A percentile compares a stretch with the other conserved stretches of the same genome.
These are phyloP conservation scores for Gnathonemus echidnorhynchus DNA, from an alignment of 2,113 vertebrate genomes.

Conservation along the genomic window DNA sequence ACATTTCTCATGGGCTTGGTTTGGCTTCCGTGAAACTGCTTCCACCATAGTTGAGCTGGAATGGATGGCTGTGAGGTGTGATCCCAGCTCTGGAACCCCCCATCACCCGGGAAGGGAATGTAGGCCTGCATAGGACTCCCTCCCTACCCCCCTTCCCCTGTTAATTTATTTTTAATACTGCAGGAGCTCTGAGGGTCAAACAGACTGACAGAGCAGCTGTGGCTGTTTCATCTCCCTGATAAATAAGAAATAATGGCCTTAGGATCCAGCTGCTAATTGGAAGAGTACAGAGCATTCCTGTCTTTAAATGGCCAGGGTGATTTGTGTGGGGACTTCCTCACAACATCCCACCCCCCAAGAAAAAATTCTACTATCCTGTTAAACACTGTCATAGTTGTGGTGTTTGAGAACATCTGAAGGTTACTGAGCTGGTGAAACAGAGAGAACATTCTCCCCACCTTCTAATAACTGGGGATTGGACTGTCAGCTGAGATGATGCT, in stretches of 20 bases:
- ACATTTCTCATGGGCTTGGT: not conserved
- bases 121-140: not conserved
- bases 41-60: slow-evolving; percentile 1
- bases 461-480: slow-evolving; percentile 65
- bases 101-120: slow-evolving; percentile 6
- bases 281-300: not conserved
- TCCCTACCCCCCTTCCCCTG: slow-evolving; percentile 7
- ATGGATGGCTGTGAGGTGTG: not conserved
- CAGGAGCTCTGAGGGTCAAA: slow-evolving; percentile 25
- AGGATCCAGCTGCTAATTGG: slow-evolving; percentile 12
- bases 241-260: slow-evolving; percentile 22
- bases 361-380: not conserved
- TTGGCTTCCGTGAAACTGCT: not conserved
- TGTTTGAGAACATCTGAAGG: slow-evolving; percentile 47
- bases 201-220: slow-evolving; percentile 19
- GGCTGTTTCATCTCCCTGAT: slow-evolving; percentile 21
- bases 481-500: slow-evolving; percentile 45
- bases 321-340: not conserved
- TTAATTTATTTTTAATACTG: slow-evolving; percentile 29
- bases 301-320: not conserved
- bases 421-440: slow-evolving; percentile 58
- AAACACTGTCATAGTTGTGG: not conserved
- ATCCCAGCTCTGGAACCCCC: not conserved
- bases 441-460: slow-evolving; percentile 43
- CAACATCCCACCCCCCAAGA: not conserved